Base-by-base conservation (phyloP, 2,888 invertebrate genomes). In the Trachelus troglodyta region DNA sequence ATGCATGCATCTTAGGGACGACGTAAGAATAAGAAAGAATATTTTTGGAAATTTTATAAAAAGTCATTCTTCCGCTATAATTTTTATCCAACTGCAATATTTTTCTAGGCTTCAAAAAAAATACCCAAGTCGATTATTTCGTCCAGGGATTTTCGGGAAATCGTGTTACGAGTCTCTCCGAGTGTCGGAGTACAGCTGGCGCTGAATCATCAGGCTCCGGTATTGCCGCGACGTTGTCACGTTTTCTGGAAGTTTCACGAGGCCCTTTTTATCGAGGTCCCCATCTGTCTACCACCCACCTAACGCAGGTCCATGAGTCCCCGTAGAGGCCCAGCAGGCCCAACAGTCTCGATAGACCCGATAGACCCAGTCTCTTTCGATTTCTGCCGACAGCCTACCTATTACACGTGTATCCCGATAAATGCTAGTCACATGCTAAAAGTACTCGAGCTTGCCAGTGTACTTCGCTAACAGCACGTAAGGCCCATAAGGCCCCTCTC, bases 141-240 rank as follows among this genome's bases (percentile, higher is more conserved):
- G 56, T 56, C 3, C 4, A 33, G 33, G 71, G 71, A 33, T 30
- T 71, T 71, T 71, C 12, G 71, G 71, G 15, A 71, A 71, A 71
- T 71, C 71, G 71, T 71, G 12, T 33, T 71, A 33, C 12, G 12
- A 31, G 71, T 31, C 71, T 31, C 35, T 74, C 74, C 15, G 23
- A 56, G 56, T 56, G 35, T 34, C 73, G 76, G 75, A 79, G 76
- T 84, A 83, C 87, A 88, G 88, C 88, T 87, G 87, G 84, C 83
- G 87, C 83, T 88, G 88, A 88, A 88, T 88, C 88, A 88, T 88
- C 85, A 78, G 77, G 76, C 76, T 77, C 74, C 77, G 69, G 76
- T 69, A 40, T 69, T 69, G 69, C 56, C 75, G 81, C 83, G 79
- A 75, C 75, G 84, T 84, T 84, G 83, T 84, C 83, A 84, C 83